phyloP scores from a whole-genome alignment of 2,888 invertebrate genomes.

The Luperina nickerlii region DNA sequence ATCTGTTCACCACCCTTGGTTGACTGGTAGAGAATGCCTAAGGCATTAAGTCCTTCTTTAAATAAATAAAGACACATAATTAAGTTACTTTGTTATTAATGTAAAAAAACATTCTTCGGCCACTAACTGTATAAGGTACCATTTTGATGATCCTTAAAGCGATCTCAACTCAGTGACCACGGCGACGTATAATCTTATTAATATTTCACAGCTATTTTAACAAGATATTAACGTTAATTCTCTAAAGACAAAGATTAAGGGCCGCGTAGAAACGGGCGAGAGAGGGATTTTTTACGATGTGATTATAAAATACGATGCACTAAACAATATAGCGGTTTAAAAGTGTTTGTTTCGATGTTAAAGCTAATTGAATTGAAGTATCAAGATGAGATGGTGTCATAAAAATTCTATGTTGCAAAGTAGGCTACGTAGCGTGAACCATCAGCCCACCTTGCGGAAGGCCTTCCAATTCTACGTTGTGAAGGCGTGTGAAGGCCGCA shows the following conservation, averaged over 20 bases:
- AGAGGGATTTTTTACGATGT: conserved; percentile 58
- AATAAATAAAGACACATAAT: not conserved
- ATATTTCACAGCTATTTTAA: conserved; percentile 56
- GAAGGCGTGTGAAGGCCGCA: too few relatives aligned
- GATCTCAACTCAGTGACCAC: conserved; percentile 32
- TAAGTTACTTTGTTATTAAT: not conserved
- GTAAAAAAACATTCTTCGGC: not conserved
- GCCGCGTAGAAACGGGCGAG: not conserved
- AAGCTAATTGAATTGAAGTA: conserved; percentile 58
- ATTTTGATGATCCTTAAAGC: conserved; percentile 18
- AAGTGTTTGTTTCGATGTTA: conserved; percentile 56
- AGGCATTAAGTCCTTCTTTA: too few relatives aligned
- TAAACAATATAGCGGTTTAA: conserved; percentile 46
- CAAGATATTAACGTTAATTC: conserved; percentile 61
- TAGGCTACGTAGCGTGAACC: too few relatives aligned
- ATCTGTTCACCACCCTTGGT: too few relatives aligned
- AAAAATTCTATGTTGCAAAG: conserved; percentile 7
- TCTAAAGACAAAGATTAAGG: conserved; percentile 55
- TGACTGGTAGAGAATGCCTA: too few relatives aligned
- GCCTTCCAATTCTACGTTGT: too few relatives aligned
- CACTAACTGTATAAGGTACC: not conserved
- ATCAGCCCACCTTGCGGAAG: too few relatives aligned
- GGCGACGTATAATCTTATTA: conserved; percentile 53
- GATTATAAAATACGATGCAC: conserved; percentile 59
- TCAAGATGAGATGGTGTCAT: conserved; percentile 28